phyloP scores from a whole-genome alignment of 2,113 vertebrate genomes.

The Abramis brama region DNA sequence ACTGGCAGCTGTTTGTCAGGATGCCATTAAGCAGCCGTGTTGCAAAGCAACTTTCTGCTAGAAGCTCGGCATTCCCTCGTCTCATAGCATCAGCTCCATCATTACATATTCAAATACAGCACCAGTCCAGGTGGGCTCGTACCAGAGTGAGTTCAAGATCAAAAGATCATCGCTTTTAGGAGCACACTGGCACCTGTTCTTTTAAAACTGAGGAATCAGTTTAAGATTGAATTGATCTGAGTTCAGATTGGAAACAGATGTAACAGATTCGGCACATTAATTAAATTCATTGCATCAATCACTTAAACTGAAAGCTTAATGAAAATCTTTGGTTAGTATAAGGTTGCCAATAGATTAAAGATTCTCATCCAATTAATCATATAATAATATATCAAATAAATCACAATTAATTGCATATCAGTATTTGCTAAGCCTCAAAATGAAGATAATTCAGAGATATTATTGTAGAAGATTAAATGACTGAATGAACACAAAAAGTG shows the following conservation, averaged over 20 bases:
- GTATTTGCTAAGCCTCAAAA: neutral
- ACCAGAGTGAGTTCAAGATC: constrained; percentile 15
- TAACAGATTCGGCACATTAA: neutral
- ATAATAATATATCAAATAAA: neutral
- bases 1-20: constrained; percentile 93
- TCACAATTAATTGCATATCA: neutral
- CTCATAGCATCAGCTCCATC: constrained; percentile 70
- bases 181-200: neutral
- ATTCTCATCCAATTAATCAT: neutral
- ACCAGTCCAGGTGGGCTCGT: constrained; percentile 15
- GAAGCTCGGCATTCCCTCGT: constrained; percentile 75
- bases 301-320: neutral
- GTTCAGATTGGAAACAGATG: neutral
- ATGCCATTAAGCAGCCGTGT: constrained; percentile 88
- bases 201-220: neutral
- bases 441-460: neutral
- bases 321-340: neutral
- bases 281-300: neutral
- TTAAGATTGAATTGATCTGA: neutral
- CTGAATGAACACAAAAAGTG: too few relatives aligned
- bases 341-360: neutral
- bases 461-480: neutral
- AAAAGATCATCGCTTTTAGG: neutral
- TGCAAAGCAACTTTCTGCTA: constrained; percentile 73
- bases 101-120: constrained; percentile 49